These are phyloP conservation scores for Vipera latastei DNA, from an alignment of 2,797 vertebrate species.

Conservation along the genomic window DNA sequence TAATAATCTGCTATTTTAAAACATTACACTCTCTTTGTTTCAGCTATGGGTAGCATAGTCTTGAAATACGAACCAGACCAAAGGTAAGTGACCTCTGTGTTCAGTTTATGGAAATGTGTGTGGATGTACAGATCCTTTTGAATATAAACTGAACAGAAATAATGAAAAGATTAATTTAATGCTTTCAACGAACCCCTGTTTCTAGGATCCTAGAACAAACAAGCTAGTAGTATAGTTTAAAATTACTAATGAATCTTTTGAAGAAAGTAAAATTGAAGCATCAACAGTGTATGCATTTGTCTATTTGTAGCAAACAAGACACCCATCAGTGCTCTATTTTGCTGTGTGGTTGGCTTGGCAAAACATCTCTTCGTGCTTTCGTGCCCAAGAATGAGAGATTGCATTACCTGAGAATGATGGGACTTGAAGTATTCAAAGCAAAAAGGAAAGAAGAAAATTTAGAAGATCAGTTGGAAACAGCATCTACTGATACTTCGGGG, in stretches of 20 bases:
- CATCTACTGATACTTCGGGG: not conserved
- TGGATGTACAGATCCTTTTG: not conserved
- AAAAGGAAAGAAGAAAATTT: slow-evolving; percentile 67
- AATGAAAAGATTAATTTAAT: not conserved
- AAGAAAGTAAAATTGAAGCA: not conserved
- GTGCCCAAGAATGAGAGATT: slow-evolving; percentile 92
- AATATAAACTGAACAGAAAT: not conserved
- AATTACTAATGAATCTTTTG: not conserved
- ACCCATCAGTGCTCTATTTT: slow-evolving; percentile 91
- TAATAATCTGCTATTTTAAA: not conserved
- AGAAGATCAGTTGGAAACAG: not conserved
- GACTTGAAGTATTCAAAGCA: slow-evolving; percentile 84
- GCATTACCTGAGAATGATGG: slow-evolving; percentile 96
- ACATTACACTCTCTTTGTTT: slow-evolving; percentile 18
- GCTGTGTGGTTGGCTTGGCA: slow-evolving; percentile 96
- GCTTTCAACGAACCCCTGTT: not conserved
- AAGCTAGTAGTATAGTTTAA: not conserved
- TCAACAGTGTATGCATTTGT: not conserved
- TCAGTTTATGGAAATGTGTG: not conserved
- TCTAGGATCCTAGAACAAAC: not conserved
- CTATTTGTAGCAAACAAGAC: slow-evolving; percentile 73
- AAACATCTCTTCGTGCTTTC: slow-evolving; percentile 93
- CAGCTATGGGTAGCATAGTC: slow-evolving; percentile 94
- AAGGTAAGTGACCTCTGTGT: slow-evolving; percentile 75
- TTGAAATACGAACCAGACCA: slow-evolving; percentile 89